Percentiles rank a stretch among this genome's conserved stretches.
Evolutionary conservation across 2,888 invertebrate genomes (phyloP).

Genomic region (Phengaris arion): DNA sequence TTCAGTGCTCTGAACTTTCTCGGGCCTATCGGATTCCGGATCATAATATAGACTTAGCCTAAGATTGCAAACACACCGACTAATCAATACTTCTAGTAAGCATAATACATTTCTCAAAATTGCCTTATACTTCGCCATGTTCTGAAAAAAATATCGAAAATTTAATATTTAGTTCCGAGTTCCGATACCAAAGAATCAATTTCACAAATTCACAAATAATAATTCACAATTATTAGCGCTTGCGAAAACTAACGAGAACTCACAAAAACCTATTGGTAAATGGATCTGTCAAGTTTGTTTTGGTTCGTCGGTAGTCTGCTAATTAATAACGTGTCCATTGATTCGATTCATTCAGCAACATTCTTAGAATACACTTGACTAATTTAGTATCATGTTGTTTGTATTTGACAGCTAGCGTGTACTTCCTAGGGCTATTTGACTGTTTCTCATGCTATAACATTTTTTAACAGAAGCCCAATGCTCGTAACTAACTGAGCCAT

Average conservation of each 20-base stretch:
- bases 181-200: background rate
- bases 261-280: background rate
- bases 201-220: no score
- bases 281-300: constrained; percentile 3
- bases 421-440: background rate
- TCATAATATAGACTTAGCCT: no score
- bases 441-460: background rate
- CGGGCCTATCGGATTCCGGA: no score
- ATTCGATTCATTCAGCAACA: constrained; percentile 28
- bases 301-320: background rate
- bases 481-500: background rate
- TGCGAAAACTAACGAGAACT: background rate
- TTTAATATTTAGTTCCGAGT: no score
- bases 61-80: no score
- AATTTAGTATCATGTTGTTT: background rate
- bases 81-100: no score
- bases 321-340: background rate
- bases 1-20: no score
- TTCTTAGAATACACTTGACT: constrained; percentile 23
- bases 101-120: no score
- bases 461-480: background rate
- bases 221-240: background rate
- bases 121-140: no score
- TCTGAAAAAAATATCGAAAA: no score
- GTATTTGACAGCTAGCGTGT: background rate